Evolutionary conservation across 2,888 invertebrate species (phyloP).

Genomic region (Chelonus formosanus): DNA sequence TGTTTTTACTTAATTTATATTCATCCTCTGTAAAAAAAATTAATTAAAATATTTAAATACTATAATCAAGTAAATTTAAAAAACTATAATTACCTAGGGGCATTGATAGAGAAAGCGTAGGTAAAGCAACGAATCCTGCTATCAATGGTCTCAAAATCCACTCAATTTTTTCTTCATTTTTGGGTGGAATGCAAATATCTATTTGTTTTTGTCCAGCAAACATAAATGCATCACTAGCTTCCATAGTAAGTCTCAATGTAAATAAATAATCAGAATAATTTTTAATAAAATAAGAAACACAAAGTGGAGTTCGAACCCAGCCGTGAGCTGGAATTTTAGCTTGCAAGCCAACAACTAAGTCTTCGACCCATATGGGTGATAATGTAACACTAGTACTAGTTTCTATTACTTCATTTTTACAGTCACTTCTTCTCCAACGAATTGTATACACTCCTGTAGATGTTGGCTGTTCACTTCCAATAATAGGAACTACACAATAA

Average conservation of each 20-base stretch:
- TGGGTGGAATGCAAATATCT: conserved; percentile 68
- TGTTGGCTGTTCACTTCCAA: conserved; percentile 65
- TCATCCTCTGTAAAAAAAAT: conserved; percentile 55
- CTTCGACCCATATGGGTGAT: conserved; percentile 70
- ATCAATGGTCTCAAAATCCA: conserved; percentile 82
- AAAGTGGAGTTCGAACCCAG: conserved; percentile 76
- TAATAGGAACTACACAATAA: conserved; percentile 64
- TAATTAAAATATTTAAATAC: conserved; percentile 70
- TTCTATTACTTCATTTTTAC: conserved; percentile 48
- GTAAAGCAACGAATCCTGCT: conserved; percentile 71
- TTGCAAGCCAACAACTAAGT: conserved; percentile 71
- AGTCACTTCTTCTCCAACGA: conserved; percentile 66
- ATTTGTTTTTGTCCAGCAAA: conserved; percentile 92
- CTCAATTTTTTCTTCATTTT: conserved; percentile 70
- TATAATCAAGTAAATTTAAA: conserved; percentile 63
- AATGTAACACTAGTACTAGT: conserved; percentile 69
- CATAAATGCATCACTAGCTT: conserved; percentile 91
- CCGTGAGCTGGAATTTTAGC: conserved; percentile 78
- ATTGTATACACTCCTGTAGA: conserved; percentile 68
- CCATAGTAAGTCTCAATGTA: conserved; percentile 78
- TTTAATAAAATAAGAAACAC: conserved; percentile 75
- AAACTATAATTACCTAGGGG: conserved; percentile 53
- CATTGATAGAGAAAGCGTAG: conserved; percentile 67
- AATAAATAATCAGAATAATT: conserved; percentile 79
- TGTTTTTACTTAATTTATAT: conserved; percentile 64